These are phyloP conservation scores for Polyommatus iphigenia DNA, from an alignment of 2,888 invertebrate species.

Conservation along the genomic window DNA sequence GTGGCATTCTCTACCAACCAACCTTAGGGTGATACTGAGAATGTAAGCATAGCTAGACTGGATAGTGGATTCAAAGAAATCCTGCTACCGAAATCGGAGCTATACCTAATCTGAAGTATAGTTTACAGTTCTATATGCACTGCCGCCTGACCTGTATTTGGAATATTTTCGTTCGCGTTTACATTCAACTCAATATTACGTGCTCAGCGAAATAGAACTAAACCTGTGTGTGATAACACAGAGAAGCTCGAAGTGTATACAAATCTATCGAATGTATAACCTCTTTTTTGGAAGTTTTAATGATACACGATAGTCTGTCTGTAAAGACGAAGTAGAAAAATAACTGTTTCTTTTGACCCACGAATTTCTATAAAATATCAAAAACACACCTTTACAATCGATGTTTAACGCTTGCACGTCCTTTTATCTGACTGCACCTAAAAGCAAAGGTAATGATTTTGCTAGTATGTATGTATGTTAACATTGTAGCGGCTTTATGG, in stretches of 20 bases:
- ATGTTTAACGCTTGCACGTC: too few relatives aligned
- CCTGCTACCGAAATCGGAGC: background rate
- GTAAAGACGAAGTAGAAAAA: too few relatives aligned
- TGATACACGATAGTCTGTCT: background rate
- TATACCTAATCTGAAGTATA: background rate
- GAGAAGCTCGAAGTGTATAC: background rate
- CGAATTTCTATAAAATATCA: too few relatives aligned
- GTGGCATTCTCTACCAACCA: too few relatives aligned
- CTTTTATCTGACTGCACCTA: too few relatives aligned
- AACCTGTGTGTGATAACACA: background rate
- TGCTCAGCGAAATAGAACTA: conserved; percentile 9
- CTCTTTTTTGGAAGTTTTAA: background rate
- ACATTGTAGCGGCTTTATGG: too few relatives aligned
- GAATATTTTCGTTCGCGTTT: conserved; percentile 23
- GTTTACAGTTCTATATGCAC: background rate
- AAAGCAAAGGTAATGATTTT: too few relatives aligned
- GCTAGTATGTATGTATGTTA: too few relatives aligned
- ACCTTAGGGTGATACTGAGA: too few relatives aligned
- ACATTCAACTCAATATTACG: conserved; percentile 17
- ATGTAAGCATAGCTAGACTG: too few relatives aligned
- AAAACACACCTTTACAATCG: too few relatives aligned
- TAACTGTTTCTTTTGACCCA: too few relatives aligned
- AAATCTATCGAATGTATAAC: background rate
- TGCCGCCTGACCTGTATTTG: conserved; percentile 7
- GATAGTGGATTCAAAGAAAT: background rate